phyloP scores from a whole-genome alignment of 23 tunicate genomes.

The Halocynthia aurantium region DNA sequence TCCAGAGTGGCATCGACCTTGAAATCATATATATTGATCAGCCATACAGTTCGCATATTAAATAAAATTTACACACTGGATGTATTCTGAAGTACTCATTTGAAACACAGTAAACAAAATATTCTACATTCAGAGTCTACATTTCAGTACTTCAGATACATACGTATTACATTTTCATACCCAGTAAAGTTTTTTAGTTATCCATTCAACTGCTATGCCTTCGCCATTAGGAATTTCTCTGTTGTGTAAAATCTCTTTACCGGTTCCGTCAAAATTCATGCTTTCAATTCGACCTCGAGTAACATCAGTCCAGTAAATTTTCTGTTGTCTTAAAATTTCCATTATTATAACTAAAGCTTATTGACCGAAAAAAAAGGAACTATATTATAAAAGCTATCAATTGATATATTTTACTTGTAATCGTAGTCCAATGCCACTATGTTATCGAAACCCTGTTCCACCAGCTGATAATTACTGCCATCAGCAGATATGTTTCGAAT shows the following conservation, averaged over 20 bases:
- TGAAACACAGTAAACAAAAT: too few relatives aligned
- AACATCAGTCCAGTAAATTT: constrained; percentile 61
- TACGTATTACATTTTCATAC: constrained; percentile 9
- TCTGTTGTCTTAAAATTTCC: constrained; percentile 23
- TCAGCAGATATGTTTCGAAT: constrained; percentile 66
- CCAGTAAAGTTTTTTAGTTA: constrained; percentile 74
- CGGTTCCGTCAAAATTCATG: constrained; percentile 75
- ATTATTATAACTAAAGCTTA: not conserved
- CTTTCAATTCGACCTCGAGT: constrained; percentile 42
- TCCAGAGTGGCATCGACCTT: constrained; percentile 51
- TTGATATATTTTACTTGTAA: constrained; percentile 31
- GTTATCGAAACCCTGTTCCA: constrained; percentile 38
- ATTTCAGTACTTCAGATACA: too few relatives aligned
- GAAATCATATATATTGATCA: too few relatives aligned
- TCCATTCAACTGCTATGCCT: constrained; percentile 88
- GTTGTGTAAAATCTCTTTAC: constrained; percentile 29
- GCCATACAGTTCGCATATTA: too few relatives aligned
- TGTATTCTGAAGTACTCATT: too few relatives aligned
- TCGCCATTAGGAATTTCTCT: constrained; percentile 68
- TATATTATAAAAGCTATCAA: too few relatives aligned
- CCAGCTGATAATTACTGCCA: constrained; percentile 56
- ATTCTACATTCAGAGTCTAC: too few relatives aligned
- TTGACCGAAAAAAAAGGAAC: not conserved
- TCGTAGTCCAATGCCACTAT: constrained; percentile 67
- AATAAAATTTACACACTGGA: too few relatives aligned